Conservation (phyloP, 2,797 vertebrate genomes). For the Tragelaphus oryx region DNA sequence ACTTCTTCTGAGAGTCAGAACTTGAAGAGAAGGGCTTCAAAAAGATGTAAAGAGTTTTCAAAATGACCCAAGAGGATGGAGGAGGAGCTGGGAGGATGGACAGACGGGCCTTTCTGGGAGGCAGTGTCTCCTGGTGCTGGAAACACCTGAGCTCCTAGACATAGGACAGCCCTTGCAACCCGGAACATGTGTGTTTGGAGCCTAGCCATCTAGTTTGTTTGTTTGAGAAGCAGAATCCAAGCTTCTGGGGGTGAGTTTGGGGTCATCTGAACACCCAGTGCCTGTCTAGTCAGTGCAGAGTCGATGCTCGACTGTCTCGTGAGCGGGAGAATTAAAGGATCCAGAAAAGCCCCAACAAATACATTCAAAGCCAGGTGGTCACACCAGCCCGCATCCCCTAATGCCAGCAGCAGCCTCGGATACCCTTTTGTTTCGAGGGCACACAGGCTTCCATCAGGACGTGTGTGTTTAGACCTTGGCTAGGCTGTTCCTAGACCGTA, state of each 20-base stretch:
- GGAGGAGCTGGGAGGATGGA: fast-evolving
- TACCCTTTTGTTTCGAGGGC: fast-evolving
- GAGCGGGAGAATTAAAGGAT: fast-evolving
- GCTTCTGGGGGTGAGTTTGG: fast-evolving
- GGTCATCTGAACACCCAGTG: fast-evolving
- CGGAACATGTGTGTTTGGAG: fast-evolving
- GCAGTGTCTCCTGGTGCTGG: neutral
- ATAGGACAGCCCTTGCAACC: neutral
- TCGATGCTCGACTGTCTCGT: fast-evolving
- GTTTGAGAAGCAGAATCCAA: neutral
- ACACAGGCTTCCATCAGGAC: fast-evolving
- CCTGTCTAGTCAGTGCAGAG: fast-evolving
- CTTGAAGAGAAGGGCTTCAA: neutral
- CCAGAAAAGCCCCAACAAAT: fast-evolving
- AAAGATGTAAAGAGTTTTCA: too few species aligned
- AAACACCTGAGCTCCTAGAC: fast-evolving
- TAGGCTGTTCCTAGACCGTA: fast-evolving
- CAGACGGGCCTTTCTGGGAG: fast-evolving
- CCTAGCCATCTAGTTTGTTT: too few species aligned
- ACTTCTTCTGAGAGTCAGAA: neutral
- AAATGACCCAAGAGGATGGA: fast-evolving
- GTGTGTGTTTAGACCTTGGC: fast-evolving
- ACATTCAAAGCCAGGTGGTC: neutral
- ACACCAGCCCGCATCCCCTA: fast-evolving
- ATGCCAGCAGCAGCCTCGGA: fast-evolving